A percentile compares a stretch with the other conserved stretches of the same genome.
Conservation (phyloP, 2,888 invertebrate species). For the Trachelus tabidus region DNA sequence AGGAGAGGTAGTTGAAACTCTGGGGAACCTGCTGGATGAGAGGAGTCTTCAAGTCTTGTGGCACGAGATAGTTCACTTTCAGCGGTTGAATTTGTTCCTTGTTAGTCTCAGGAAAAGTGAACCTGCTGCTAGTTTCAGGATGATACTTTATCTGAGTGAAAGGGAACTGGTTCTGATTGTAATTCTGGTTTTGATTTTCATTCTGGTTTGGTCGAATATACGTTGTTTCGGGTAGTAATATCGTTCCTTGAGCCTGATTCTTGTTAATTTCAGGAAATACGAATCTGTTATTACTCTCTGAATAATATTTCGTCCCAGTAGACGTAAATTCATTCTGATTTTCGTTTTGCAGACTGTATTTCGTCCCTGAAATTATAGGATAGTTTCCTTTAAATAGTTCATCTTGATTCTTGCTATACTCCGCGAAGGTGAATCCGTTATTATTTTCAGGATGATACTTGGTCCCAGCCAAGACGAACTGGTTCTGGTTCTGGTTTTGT, state of each 20-base stretch:
- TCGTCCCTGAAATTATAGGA: background rate
- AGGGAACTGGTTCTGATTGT: background rate
- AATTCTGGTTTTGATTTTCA: background rate
- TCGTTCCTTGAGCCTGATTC: background rate
- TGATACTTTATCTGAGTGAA: background rate
- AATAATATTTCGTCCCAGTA: background rate
- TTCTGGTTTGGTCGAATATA: background rate
- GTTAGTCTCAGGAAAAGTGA: background rate
- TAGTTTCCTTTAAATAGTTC: background rate
- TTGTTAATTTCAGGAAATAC: background rate
- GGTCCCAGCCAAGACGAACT: background rate
- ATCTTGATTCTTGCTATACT: background rate
- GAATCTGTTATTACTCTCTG: background rate
- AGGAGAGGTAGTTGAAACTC: slow-evolving; percentile 30
- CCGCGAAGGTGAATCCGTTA: background rate
- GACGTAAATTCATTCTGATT: background rate
- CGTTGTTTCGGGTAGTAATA: background rate
- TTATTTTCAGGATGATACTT: background rate
- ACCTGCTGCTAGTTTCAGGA: background rate
- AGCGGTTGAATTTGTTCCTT: background rate
- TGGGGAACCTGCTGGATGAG: slow-evolving; percentile 20
- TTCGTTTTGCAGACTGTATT: background rate
- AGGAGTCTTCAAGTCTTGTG: background rate
- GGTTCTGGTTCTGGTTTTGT: background rate
- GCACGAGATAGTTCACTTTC: background rate